Base-by-base conservation (phyloP, 2,113 vertebrate species). In the Dendropsophus ebraccatus region DNA sequence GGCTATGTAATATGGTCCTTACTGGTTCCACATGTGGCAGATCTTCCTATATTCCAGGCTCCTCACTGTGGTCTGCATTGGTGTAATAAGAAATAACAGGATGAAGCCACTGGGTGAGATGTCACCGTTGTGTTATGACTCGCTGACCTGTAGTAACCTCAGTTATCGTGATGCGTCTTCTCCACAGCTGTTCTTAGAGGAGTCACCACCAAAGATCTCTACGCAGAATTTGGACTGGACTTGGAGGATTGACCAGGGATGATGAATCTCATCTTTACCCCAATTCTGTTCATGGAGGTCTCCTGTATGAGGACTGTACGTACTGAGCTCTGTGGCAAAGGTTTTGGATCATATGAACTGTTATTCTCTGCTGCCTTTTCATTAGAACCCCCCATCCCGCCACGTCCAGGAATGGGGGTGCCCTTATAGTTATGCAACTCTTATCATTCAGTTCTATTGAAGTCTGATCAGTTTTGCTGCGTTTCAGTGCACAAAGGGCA, bases 121-220 rank as follows among this genome's bases (percentile, higher is more conserved):
- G 62, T 5, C 62, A 8, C 7, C 28, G 0, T n/a, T n/a, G 12
- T 35, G 17, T 19, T 30, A 0, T 11, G n/a, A 28, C 12, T 16
- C 62, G 5, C 1, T 69, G 32, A 35, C 65, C 30, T 5, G 30
- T 10, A 17, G 7, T 69, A 32, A 65, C 28, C 5, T 14, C 13
- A 4, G 4, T 30, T 30, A 32, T 30, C 30, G 7, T 4, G 2
- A 4, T 19, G 17, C 35, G 28, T 83, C 56, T 90, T 89, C 4
- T 56, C 13, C 2, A 74, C 73, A 99, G 98, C 97, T 47, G 86
- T 94, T 81, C 92, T 97, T 88, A 94, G 95, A 90, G 96, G 97
- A 23, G 94, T 97, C 88, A 97, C 97, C 89, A 97, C 96, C 76
- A 95, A 95, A 89, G 95, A 97, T 60, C 91, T 99, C 81, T 99